Percentiles rank a stretch among this genome's conserved stretches.
phyloP scores from a whole-genome alignment of 2,113 vertebrate genomes.

The Phyllopteryx taeniolatus region DNA sequence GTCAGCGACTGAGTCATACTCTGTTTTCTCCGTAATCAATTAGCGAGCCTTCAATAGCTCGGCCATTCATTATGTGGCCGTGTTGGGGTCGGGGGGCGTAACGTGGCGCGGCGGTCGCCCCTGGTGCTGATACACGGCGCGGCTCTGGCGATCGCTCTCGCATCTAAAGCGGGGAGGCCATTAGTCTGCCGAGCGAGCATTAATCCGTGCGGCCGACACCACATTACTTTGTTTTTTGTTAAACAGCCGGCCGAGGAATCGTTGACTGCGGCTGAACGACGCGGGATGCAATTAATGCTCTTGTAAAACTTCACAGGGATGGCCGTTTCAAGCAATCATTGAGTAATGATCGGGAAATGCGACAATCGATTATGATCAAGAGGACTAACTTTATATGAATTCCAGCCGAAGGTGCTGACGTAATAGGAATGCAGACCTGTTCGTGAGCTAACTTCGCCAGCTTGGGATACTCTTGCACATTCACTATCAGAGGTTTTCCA shows the following conservation, averaged over 20 bases:
- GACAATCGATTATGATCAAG: not conserved
- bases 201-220: constrained; percentile 16
- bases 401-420: not conserved
- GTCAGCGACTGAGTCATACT: constrained; percentile 70
- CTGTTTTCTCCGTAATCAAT: constrained; percentile 78
- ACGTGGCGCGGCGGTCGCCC: constrained; percentile 30
- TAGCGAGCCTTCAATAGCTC: constrained; percentile 71
- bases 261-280: constrained; percentile 35
- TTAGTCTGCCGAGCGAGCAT: constrained; percentile 45
- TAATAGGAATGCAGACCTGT: not conserved
- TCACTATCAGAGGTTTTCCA: no score
- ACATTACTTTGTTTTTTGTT: constrained; percentile 35
- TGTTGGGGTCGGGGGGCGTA: constrained; percentile 48
- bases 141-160: constrained; percentile 46
- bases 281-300: constrained; percentile 39
- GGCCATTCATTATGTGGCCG: constrained; percentile 65
- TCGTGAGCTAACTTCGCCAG: not conserved
- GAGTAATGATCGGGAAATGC: not conserved
- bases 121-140: no score
- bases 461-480: not conserved
- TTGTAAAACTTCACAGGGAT: constrained; percentile 29
- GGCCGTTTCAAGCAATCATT: not conserved
- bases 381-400: not conserved
- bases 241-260: constrained; percentile 37
- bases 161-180: constrained; percentile 47